Percentiles rank a stretch among this genome's conserved stretches.
Evolutionary conservation across 2,888 invertebrate species (phyloP).

Genomic region (Phyto melanocephala): DNA sequence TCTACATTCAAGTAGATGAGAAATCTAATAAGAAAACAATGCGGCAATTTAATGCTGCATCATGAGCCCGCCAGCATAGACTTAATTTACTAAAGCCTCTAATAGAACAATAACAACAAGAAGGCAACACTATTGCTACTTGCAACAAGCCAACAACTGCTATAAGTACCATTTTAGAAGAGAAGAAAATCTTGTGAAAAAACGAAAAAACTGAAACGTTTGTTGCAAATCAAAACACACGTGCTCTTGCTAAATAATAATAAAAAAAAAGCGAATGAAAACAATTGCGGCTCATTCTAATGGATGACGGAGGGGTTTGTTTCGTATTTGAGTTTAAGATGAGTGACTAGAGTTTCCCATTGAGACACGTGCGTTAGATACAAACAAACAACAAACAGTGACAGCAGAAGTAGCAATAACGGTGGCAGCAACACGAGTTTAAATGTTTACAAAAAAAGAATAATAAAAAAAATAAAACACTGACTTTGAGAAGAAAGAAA

Average conservation of each 20-base stretch:
- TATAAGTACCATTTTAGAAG: conserved; percentile 10
- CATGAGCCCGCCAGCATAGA: conserved; percentile 72
- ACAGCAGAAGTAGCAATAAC: background rate
- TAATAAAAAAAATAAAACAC: background rate
- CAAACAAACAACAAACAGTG: conserved; percentile 51
- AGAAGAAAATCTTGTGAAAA: conserved; percentile 35
- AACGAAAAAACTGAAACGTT: conserved; percentile 67
- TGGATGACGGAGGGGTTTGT: conserved; percentile 47
- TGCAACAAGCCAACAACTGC: conserved; percentile 30
- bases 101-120: conserved; percentile 11
- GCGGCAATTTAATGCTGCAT: conserved; percentile 78
- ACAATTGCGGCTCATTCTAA: conserved; percentile 75
- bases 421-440: conserved; percentile 13
- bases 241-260: conserved; percentile 71
- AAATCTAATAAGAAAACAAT: conserved; percentile 70
- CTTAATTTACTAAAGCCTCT: conserved; percentile 66
- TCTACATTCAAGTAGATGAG: conserved; percentile 9
- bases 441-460: conserved; percentile 52
- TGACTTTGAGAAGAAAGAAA: conserved; percentile 49
- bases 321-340: conserved; percentile 48
- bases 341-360: conserved; percentile 51
- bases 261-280: conserved; percentile 12
- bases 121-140: conserved; percentile 10
- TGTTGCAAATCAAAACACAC: conserved; percentile 79
- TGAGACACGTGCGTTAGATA: conserved; percentile 60